Evolutionary conservation across 2,113 vertebrate species (phyloP), one percentile per base, ranked within the genome.

Genomic region (Talpa occidentalis): DNA sequence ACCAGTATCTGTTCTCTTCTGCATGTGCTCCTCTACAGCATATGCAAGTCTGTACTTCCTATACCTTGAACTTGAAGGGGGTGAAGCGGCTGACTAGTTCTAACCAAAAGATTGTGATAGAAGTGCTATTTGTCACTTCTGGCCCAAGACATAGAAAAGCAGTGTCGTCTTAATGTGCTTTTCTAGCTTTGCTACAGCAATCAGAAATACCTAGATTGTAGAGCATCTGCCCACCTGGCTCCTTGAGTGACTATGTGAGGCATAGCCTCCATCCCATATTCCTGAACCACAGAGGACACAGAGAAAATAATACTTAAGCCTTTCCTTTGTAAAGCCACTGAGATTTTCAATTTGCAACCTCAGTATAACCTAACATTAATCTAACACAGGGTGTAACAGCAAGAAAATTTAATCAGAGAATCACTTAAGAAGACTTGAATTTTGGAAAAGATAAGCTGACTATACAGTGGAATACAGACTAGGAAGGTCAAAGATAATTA

Each of bases 321-420:
- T 78, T 93, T 85, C 16, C 10, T 90, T 88, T 69, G 42, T 15
- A 60, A 67, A 40, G 1, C 2, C 19, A 73, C 24, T 91, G 77
- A 87, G 10, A 90, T 66, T 91, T 80, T 70, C 22, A 62, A 88
- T 84, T 94, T 95, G 40, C 59, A 70, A 35, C 35, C 37, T 28
- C 6, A 78, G 12, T 2, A 62, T 88, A 56, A 84, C 49, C 32
- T 72, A 44, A 26, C 30, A 62, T 88, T 91, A 90, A 77, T 6
- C 40, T 69, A 79, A 74, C 12, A 72, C 11, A 37, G 9, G 5
- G 3, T 52, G 1, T 10, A 52, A 76, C 21, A n/a, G n/a, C 26
- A 77, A 73, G 30, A 88, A 96, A 74, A 76, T 26, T 73, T 90
- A 52, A 84, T 67, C 21, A 62, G 28, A 42, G 59, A 82, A 37